Evolutionary conservation across 2,113 vertebrate genomes (phyloP), one percentile per base, ranked within the genome.

Genomic region (Crotophaga sulcirostris): DNA sequence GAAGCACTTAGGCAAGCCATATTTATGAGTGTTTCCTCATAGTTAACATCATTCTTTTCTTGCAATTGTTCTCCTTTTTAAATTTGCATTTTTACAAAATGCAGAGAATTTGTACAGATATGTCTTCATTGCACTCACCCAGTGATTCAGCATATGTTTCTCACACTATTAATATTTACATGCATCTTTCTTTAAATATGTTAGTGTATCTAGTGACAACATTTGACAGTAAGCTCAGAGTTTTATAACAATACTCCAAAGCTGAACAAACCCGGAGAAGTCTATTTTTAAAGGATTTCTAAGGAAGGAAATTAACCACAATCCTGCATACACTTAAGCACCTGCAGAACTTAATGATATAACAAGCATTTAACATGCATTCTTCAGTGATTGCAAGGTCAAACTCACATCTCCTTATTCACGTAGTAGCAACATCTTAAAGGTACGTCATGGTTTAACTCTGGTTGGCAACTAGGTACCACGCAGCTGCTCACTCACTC

Each of bases 341-440:
- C 54, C 78, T 95, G 87, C 44, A 93, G 78, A 87, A 85, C 5
- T 60, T 94, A 75, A 91, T 81, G 33, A 91, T 91, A 58, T 91
- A 91, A 47, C 49, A 93, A 91, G n/a, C 8, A 45, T 88, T 94
- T 90, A 87, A 40, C 67, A 54, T 29, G 58, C 45, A 49, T 79
- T 84, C 78, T 87, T 68, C 75, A 76, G 62, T 85, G 85, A 97
- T 60, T 97, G 78, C 94, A 94, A 94, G 90, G 92, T 96, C 92
- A 95, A 73, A 91, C 6, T 75, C 10, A 1, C 1, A 1, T 75
- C 51, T 81, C 52, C 15, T 13, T 78, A 44, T 59, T 33, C 59
- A 26, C 7, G 13, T 44, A 19, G 13, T 4, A 70, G 10, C 31
- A 72, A 44, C 16, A 49, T 7, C 23, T 76, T 59, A 63, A 82